A percentile compares a stretch with the other conserved stretches of the same genome.
Conservation (phyloP, 2,797 vertebrate genomes). For the Myotis vivesi region DNA sequence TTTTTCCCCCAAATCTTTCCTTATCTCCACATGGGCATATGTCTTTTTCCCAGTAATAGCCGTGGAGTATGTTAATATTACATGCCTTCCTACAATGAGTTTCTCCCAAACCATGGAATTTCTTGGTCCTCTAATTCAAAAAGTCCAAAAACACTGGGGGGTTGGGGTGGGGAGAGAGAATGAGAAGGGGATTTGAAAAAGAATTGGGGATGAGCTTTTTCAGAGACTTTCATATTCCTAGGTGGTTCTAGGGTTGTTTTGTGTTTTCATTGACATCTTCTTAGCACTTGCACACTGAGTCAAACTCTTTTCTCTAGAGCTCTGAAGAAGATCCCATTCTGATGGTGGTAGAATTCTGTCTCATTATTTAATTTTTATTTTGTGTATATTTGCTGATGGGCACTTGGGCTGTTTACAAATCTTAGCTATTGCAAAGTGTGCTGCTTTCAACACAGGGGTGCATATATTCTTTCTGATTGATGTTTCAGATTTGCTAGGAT, state of each 20-base stretch:
- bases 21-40: conserved; percentile 66
- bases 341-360: background rate
- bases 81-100: conserved; percentile 28
- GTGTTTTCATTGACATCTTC: background rate
- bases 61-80: conserved; percentile 66
- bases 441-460: no score
- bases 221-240: background rate
- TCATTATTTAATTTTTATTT: background rate
- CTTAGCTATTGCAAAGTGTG: no score
- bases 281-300: background rate
- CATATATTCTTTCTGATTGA: no score
- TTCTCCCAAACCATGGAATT: conserved; percentile 61
- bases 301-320: background rate
- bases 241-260: background rate
- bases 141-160: conserved; percentile 4
- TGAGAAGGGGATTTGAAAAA: conserved; percentile 62
- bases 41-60: conserved; percentile 38
- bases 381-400: background rate
- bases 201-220: conserved; percentile 65
- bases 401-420: no score
- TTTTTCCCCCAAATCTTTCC: conserved; percentile 68
- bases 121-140: conserved; percentile 67
- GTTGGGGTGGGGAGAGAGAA: background rate
- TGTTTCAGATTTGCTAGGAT: no score
- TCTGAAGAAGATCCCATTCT: background rate